Evolutionary conservation across 2,797 vertebrate species (phyloP).

Genomic region (Pelochelys cantorii): DNA sequence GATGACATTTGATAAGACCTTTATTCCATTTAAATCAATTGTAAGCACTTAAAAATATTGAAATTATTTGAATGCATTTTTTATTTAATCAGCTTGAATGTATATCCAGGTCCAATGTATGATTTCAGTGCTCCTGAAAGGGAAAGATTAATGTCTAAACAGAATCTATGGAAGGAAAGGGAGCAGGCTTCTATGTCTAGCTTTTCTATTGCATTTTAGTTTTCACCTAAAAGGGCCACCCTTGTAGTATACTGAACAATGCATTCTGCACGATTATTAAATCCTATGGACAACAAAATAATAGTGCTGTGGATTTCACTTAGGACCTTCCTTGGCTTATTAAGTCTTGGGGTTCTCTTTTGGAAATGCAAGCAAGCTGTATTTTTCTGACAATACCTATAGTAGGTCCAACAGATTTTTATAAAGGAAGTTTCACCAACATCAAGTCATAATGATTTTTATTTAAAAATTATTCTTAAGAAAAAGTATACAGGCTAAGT

Average conservation of each 20-base stretch:
- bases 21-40: conserved; percentile 36
- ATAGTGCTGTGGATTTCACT: conserved; percentile 53
- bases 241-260: conserved; percentile 43
- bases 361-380: conserved; percentile 52
- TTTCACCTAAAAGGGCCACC: conserved; percentile 39
- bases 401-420: conserved; percentile 22
- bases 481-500: conserved; percentile 35
- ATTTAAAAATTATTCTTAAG: background rate
- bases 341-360: conserved; percentile 69
- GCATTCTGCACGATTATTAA: conserved; percentile 61
- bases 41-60: conserved; percentile 44
- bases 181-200: conserved; percentile 21
- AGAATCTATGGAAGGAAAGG: background rate
- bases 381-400: conserved; percentile 68
- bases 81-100: conserved; percentile 53
- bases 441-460: conserved; percentile 53
- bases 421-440: conserved; percentile 44
- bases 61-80: conserved; percentile 51
- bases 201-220: conserved; percentile 54
- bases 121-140: conserved; percentile 54
- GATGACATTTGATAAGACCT: conserved; percentile 6
- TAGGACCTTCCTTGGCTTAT: conserved; percentile 63
- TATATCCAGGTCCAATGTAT: conserved; percentile 29
- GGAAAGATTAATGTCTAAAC: conserved; percentile 56
- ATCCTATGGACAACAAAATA: conserved; percentile 67